Conservation (phyloP, 2,797 vertebrate species). For the Tenualosa thibaudeaui region DNA sequence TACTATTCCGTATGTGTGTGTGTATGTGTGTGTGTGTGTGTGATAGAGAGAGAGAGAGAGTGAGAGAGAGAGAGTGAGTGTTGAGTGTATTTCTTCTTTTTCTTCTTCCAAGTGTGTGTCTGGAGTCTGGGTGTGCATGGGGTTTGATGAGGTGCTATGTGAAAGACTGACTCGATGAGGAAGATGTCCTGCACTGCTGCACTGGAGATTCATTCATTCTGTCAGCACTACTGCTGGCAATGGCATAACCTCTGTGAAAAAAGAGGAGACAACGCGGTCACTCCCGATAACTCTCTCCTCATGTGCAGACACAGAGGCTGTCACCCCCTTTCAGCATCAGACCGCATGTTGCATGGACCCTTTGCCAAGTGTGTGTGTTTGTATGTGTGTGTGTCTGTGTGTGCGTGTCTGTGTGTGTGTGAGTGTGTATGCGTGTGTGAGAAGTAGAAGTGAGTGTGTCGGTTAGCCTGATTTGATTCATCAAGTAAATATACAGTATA, state of each 20-base stretch:
- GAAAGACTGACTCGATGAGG: conserved; percentile 57
- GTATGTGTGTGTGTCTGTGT: not conserved
- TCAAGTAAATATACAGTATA: not conserved
- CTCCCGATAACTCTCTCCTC: conserved; percentile 71
- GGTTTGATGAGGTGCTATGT: not conserved
- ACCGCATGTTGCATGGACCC: conserved; percentile 52
- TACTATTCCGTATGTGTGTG: conserved; percentile 19
- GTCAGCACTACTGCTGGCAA: conserved; percentile 77
- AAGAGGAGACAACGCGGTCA: conserved; percentile 71
- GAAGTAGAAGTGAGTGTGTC: not conserved
- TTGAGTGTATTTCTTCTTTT: not conserved
- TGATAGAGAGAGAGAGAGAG: not conserved
- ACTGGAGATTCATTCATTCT: conserved; percentile 66
- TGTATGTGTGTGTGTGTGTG: not conserved
- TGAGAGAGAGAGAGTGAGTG: not conserved
- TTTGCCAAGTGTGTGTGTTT: conserved; percentile 38
- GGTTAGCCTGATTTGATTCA: conserved; percentile 5
- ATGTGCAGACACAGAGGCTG: conserved; percentile 73
- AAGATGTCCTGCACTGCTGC: conserved; percentile 41
- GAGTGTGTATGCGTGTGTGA: not conserved
- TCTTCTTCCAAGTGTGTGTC: not conserved
- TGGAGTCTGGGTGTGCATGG: conserved; percentile 30
- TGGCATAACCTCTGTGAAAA: conserved; percentile 74
- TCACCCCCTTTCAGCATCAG: conserved; percentile 73
- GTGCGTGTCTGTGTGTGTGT: not conserved